phyloP scores from a whole-genome alignment of 2,888 invertebrate species.

The Crioceris asparagi region DNA sequence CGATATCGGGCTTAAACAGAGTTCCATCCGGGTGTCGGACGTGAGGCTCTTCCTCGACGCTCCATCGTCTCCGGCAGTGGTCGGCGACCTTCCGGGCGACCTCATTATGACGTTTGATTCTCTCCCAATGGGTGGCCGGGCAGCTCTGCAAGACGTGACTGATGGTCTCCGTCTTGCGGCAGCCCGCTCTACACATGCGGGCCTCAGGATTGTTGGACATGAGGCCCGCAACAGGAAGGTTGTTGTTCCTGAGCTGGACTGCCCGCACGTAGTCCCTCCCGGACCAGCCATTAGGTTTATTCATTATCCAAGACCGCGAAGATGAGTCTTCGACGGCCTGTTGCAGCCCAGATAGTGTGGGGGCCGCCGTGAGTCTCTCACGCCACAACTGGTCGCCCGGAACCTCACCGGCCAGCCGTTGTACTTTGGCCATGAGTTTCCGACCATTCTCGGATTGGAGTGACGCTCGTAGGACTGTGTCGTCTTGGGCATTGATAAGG shows the following conservation, averaged over 20 bases:
- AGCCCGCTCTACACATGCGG: slow-evolving; percentile 14
- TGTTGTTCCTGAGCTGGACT: slow-evolving; percentile 9
- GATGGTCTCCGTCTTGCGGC: slow-evolving; percentile 11
- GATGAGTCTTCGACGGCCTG: neutral
- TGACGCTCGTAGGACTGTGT: too few relatives aligned
- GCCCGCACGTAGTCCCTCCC: slow-evolving; percentile 18
- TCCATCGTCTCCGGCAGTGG: slow-evolving; percentile 9
- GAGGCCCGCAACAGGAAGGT: slow-evolving; percentile 8
- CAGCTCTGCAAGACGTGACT: slow-evolving; percentile 13
- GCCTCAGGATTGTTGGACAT: slow-evolving; percentile 6
- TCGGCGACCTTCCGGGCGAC: slow-evolving; percentile 4
- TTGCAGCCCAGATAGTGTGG: slow-evolving; percentile 1
- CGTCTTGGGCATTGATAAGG: slow-evolving; percentile 7
- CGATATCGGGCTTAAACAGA: slow-evolving; percentile 16
- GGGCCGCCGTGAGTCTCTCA: neutral
- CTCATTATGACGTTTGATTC: slow-evolving; percentile 17
- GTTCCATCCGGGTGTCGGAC: slow-evolving; percentile 14
- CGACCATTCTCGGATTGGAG: slow-evolving; percentile 6
- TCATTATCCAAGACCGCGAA: slow-evolving; percentile 5
- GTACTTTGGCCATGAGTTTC: neutral
- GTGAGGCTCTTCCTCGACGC: slow-evolving; percentile 16
- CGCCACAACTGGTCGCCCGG: slow-evolving; percentile 4
- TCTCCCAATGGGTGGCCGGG: slow-evolving; percentile 8
- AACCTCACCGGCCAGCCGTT: slow-evolving; percentile 8
- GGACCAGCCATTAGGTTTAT: slow-evolving; percentile 8